These are phyloP conservation scores for Drosophila tripunctata DNA, from an alignment of 2,888 invertebrate genomes.

Conservation along the genomic window DNA sequence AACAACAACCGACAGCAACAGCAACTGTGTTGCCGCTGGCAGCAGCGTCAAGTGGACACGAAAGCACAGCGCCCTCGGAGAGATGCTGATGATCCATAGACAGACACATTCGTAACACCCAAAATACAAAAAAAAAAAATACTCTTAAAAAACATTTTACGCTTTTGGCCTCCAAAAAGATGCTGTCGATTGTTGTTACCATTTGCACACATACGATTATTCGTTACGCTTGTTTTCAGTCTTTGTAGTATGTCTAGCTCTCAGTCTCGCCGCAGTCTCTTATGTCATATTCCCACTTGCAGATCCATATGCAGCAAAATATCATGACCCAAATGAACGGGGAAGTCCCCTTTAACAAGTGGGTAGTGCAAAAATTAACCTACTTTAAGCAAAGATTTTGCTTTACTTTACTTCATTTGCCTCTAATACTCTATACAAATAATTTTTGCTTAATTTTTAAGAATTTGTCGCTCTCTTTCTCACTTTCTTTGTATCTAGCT, in stretches of 20 bases:
- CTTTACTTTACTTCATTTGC: not conserved
- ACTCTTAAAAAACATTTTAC: not conserved
- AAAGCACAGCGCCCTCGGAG: constrained; percentile 58
- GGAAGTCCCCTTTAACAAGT: not conserved
- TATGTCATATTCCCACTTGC: constrained; percentile 39
- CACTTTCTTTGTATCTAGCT: not conserved
- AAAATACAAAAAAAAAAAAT: too few species aligned
- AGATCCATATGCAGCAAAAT: constrained; percentile 11
- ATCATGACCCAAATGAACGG: not conserved
- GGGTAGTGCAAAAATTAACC: not conserved
- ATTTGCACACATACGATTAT: constrained; percentile 51
- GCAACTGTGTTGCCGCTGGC: constrained; percentile 10
- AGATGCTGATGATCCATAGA: constrained; percentile 28
- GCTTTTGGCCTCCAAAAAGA: constrained; percentile 13
- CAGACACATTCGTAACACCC: constrained; percentile 25
- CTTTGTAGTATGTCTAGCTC: constrained; percentile 8
- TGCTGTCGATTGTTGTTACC: constrained; percentile 33
- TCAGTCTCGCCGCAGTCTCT: constrained; percentile 13
- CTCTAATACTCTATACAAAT: not conserved
- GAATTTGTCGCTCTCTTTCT: not conserved
- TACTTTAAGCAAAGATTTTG: not conserved
- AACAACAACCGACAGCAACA: constrained; percentile 5
- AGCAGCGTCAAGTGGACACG: constrained; percentile 48
- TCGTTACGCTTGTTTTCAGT: constrained; percentile 28
- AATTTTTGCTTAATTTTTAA: not conserved